Evolutionary conservation across 2,888 invertebrate genomes (phyloP).

Genomic region (Sminthurides aquaticus): DNA sequence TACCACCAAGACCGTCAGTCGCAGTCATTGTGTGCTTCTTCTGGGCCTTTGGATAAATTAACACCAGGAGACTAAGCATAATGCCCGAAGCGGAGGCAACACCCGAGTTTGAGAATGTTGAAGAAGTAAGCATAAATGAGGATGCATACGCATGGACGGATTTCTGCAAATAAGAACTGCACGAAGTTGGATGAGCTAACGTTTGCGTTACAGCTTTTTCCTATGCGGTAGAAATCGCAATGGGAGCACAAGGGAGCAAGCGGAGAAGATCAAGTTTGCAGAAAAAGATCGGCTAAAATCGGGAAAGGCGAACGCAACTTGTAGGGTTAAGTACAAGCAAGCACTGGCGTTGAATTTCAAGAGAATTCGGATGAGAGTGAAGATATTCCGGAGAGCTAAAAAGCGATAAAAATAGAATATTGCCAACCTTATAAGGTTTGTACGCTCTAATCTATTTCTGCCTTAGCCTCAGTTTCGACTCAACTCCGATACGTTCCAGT

Average conservation of each 20-base stretch:
- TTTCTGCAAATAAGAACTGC: neutral
- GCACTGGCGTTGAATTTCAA: neutral
- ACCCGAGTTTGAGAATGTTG: too few species aligned
- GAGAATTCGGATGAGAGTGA: neutral
- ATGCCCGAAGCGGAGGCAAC: too few species aligned
- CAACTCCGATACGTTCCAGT: conserved; percentile 41
- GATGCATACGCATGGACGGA: neutral
- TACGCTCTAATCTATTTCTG: conserved; percentile 41
- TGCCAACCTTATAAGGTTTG: conserved; percentile 41
- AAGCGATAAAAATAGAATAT: conserved; percentile 42
- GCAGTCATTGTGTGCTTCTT: too few species aligned
- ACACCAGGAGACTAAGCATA: too few species aligned
- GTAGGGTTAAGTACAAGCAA: neutral
- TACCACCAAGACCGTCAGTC: too few species aligned
- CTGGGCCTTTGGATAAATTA: too few species aligned
- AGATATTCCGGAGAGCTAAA: neutral
- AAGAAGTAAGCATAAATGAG: neutral
- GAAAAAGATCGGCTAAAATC: neutral
- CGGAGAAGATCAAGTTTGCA: neutral
- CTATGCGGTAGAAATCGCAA: too few species aligned
- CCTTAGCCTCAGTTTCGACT: conserved; percentile 39
- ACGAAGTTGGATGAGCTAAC: neutral
- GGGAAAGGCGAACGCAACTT: neutral
- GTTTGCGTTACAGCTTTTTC: neutral
- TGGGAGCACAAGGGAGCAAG: too few species aligned